Evolutionary conservation across 1,140 invertebrate genomes (phyloP), one percentile per base, ranked within the genome.

Genomic region (Cephus cinctus): DNA sequence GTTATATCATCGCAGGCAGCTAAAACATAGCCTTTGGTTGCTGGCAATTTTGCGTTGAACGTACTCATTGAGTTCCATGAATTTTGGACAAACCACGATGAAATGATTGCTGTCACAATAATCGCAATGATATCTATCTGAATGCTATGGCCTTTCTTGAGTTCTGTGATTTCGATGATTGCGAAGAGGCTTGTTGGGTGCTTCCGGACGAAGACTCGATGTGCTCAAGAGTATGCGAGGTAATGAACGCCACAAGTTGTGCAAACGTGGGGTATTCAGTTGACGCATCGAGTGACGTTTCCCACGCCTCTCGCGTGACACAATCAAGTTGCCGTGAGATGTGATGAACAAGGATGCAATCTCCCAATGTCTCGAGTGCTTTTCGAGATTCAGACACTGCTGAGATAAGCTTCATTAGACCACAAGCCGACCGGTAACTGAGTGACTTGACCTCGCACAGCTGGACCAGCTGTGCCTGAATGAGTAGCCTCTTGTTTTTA

Each of bases 401-500:
- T 9, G 35, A 20, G 11, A 48, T 32, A 5, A 48, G 2, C 21
- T 32, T 34, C 2, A 15, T 21, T 23, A 48, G 38, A 2, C 15
- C 22, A 2, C 3, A 8, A 3, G 38, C 30, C 5, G n/a, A 19
- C 2, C 32, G 27, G 2, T 16, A 5, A 1, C 18, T 18, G 22
- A 48, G 23, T 14, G 38, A n/a, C 27, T 8, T 12, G n/a, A 42
- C 4, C 4, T 21, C 9, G 18, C 1, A 32, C 9, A 48, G 15
- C 14, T 18, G 2, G 14, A 41, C 46, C 8, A 47, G 34, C 6
- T 41, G 34, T 5, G 34, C 1, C 2, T 35, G 12, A 16, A 14
- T 38, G 41, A 25, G 19, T 6, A 44, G 48, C 9, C 48, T n/a
- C 22, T 50, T 44, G 22, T 50, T 43, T 15, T 41, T 27, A 15